Percentiles rank a stretch among this genome's conserved stretches.
phyloP scores from a whole-genome alignment of 2,113 vertebrate species.

The Perccottus glenii region DNA sequence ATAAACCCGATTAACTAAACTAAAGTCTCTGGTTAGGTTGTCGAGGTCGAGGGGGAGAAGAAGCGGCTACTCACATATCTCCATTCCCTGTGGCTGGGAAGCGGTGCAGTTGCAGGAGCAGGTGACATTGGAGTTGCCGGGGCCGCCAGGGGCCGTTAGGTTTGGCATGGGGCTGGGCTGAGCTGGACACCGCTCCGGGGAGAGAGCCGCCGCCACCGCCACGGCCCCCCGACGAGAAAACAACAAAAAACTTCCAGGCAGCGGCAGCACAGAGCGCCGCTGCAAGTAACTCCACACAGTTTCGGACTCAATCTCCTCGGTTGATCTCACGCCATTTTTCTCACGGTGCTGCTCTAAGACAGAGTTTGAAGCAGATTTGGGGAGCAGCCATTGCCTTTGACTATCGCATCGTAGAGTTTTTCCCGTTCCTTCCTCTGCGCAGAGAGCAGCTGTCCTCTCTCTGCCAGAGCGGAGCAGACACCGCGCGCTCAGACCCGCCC shows the following conservation, averaged over 20 bases:
- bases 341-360: constrained; percentile 11
- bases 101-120: constrained; percentile 85
- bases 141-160: constrained; percentile 79
- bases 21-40: constrained; percentile 30
- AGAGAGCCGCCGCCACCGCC: constrained; percentile 78
- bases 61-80: constrained; percentile 81
- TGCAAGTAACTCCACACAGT: constrained; percentile 65
- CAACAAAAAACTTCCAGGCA: constrained; percentile 77
- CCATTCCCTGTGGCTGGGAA: constrained; percentile 84
- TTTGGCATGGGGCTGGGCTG: constrained; percentile 81
- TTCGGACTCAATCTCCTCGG: constrained; percentile 54
- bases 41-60: constrained; percentile 39
- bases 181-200: constrained; percentile 76
- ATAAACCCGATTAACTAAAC: constrained; percentile 50
- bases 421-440: constrained; percentile 47
- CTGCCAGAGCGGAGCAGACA: constrained; percentile 41
- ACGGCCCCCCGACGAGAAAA: constrained; percentile 71
- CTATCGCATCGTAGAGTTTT: constrained; percentile 52
- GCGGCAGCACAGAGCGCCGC: constrained; percentile 66
- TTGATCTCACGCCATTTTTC: constrained; percentile 66
- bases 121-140: constrained; percentile 86
- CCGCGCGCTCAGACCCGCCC: constrained; percentile 55
- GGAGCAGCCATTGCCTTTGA: constrained; percentile 37
- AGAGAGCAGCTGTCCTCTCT: constrained; percentile 66
- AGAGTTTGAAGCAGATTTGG: constrained; percentile 12